A percentile compares a stretch with the other conserved stretches of the same genome.
Evolutionary conservation across 37 sponge, comb jelly and placozoan genomes (phyloP).

Genomic region (Geodia barretti): DNA sequence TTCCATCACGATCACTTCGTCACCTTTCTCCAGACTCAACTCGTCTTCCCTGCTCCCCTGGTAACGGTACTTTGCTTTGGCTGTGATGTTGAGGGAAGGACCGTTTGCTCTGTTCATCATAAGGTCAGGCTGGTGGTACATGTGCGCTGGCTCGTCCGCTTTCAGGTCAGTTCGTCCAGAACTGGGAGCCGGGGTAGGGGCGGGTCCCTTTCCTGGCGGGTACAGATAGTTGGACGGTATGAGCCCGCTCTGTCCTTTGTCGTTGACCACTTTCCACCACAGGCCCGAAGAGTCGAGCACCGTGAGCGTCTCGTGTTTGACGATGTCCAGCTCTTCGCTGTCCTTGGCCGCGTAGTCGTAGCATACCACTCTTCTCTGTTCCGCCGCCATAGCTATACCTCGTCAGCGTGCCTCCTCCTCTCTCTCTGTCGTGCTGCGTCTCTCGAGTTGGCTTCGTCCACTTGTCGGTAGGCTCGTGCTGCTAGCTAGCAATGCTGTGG

Average conservation of each 20-base stretch:
- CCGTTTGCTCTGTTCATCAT: constrained; percentile 13
- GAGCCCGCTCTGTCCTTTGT: constrained; percentile 51
- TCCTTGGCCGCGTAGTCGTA: constrained; percentile 81
- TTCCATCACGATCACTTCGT: constrained; percentile 83
- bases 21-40: constrained; percentile 81
- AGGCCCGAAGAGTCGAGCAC: constrained; percentile 62
- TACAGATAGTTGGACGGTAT: constrained; percentile 88
- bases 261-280: constrained; percentile 90
- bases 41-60: constrained; percentile 79
- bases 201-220: constrained; percentile 1
- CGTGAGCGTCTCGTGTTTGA: constrained; percentile 70
- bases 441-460: too few relatives aligned
- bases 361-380: constrained; percentile 41
- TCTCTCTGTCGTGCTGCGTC: too few relatives aligned
- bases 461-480: too few relatives aligned
- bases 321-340: constrained; percentile 78
- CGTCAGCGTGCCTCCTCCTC: too few relatives aligned
- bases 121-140: constrained; percentile 77
- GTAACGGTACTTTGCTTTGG: constrained; percentile 80
- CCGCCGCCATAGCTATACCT: too few relatives aligned
- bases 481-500: too few relatives aligned
- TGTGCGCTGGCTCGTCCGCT: constrained; percentile 32
- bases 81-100: constrained; percentile 59
- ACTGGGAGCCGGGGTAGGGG: neutral
- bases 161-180: constrained; percentile 11